Percentiles rank a stretch among this genome's conserved stretches.
Conservation (phyloP, 2,888 invertebrate species). For the Cerastoderma edule region DNA sequence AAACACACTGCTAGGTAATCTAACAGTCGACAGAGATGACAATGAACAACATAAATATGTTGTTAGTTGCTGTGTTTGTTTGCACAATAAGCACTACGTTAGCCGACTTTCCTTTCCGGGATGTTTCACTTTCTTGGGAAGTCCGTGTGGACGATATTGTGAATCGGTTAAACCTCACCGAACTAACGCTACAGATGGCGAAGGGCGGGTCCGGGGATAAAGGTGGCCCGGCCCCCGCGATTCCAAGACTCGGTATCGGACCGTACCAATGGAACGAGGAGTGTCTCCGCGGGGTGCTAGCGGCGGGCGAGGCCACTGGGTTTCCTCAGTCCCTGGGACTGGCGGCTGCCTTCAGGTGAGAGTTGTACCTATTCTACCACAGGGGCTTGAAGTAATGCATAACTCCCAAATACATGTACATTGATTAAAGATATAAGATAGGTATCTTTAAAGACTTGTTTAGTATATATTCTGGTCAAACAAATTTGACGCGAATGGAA, state of each 20-base stretch:
- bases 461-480: too few species aligned
- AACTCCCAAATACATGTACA: too few species aligned
- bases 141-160: conserved; percentile 79
- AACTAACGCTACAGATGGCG: conserved; percentile 75
- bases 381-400: too few species aligned
- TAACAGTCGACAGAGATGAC: too few species aligned
- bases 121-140: conserved; percentile 77
- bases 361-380: conserved; percentile 1
- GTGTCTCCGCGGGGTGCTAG: conserved; percentile 78
- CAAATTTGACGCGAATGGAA: too few species aligned
- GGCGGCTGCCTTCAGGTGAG: conserved; percentile 80
- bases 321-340: conserved; percentile 81
- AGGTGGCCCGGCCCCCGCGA: conserved; percentile 76
- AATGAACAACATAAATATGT: too few species aligned
- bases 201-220: conserved; percentile 69
- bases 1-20: too few species aligned
- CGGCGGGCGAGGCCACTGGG: conserved; percentile 78
- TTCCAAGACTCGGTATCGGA: conserved; percentile 74
- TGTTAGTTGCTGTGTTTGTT: too few species aligned
- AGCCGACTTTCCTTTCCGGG: conserved; percentile 74
- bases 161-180: conserved; percentile 73
- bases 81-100: too few species aligned
- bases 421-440: too few species aligned
- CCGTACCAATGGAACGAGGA: conserved; percentile 81
- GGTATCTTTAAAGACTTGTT: too few species aligned